Conservation (phyloP, 1,140 invertebrate genomes). For the Eciton burchellii region DNA sequence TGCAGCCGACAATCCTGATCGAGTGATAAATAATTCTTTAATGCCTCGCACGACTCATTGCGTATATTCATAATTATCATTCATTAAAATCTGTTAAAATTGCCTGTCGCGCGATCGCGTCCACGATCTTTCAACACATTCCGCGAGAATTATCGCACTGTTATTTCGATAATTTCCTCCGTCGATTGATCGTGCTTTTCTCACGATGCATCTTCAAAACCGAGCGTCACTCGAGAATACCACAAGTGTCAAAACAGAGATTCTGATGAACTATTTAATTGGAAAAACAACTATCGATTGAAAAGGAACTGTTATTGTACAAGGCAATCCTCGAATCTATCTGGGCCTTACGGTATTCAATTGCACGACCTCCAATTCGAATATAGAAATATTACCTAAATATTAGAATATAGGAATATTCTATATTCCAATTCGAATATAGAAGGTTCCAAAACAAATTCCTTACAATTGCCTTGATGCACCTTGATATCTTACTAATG, state of each 20-base stretch:
- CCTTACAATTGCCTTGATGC: too few relatives aligned
- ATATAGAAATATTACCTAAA: too few relatives aligned
- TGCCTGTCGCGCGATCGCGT: constrained; percentile 27
- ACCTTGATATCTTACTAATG: too few relatives aligned
- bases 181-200: constrained; percentile 12
- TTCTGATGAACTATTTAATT: neutral
- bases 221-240: neutral
- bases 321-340: neutral
- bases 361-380: too few relatives aligned
- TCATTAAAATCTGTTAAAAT: constrained; percentile 56
- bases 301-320: neutral
- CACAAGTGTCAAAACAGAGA: neutral
- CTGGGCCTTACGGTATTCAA: too few relatives aligned
- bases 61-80: constrained; percentile 36
- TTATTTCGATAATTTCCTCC: constrained; percentile 41
- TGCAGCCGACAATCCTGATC: constrained; percentile 42
- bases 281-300: constrained; percentile 5
- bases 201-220: neutral
- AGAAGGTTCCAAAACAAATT: too few relatives aligned
- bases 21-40: constrained; percentile 56
- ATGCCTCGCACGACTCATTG: constrained; percentile 5
- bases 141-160: constrained; percentile 8
- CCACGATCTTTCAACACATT: constrained; percentile 36
- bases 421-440: too few relatives aligned
- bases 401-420: too few relatives aligned